Percentiles rank a stretch among this genome's conserved stretches.
Conservation (phyloP, 2,113 vertebrate species). For the Progne subis region DNA sequence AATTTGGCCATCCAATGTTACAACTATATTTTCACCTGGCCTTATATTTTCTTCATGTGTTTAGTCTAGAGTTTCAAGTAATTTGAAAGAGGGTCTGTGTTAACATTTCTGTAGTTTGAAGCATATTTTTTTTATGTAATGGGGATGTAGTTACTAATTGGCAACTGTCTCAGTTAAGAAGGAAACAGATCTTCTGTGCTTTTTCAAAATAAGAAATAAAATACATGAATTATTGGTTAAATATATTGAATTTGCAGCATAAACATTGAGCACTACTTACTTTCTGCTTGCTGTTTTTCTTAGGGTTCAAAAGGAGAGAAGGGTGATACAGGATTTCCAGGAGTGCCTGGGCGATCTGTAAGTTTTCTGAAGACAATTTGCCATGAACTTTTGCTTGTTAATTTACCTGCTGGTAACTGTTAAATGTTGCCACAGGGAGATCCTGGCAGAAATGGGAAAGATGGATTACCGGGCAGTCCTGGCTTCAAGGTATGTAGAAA, state of each 20-base stretch:
- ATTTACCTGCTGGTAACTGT: background rate
- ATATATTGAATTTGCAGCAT: background rate
- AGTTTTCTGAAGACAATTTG: constrained; percentile 54
- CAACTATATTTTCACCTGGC: background rate
- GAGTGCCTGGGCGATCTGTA: constrained; percentile 85
- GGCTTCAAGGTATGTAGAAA: constrained; percentile 87
- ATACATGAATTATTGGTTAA: background rate
- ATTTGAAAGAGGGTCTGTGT: background rate
- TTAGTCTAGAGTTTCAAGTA: background rate
- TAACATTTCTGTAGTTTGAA: background rate
- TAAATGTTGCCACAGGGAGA: constrained; percentile 78
- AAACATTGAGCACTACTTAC: background rate
- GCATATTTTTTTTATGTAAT: background rate
- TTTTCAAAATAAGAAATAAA: background rate
- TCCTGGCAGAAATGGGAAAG: constrained; percentile 86
- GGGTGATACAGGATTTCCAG: constrained; percentile 82
- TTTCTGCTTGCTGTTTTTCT: background rate
- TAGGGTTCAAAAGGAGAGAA: constrained; percentile 89
- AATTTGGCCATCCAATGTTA: background rate
- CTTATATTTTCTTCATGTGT: background rate
- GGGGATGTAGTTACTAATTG: background rate
- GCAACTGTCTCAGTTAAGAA: background rate
- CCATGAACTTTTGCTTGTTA: background rate
- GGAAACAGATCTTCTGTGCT: background rate
- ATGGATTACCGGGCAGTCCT: constrained; percentile 82